Evolutionary conservation across 2,888 invertebrate species (phyloP), one percentile per base, ranked within the genome.

Genomic region (Agriotes lineatus): DNA sequence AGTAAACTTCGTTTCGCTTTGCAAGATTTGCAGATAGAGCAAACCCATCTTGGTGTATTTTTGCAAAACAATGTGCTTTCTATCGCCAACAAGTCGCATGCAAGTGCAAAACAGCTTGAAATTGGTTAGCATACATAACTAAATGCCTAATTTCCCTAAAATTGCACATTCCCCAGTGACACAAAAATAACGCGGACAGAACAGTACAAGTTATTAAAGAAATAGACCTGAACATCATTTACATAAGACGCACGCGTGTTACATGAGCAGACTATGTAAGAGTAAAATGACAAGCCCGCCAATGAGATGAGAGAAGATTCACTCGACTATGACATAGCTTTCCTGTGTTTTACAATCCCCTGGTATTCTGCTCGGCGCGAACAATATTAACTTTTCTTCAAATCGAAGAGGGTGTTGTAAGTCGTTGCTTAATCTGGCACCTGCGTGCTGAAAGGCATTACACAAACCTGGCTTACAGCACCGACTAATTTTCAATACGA

Each of bases 191-290:
- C n/a, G 64, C 54, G 39, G 59, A 58, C 64, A 45, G 18, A 64
- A 59, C 64, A 64, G 58, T 64, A 69, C 52, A 45, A 69, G 64
- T 59, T 69, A 64, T 64, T 69, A 69, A 54, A 64, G 59, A 69
- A 69, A 69, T 63, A 69, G 69, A 69, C 35, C 69, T 56, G 58
- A 64, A 69, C 69, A 64, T 54, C 56, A 64, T 69, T 64, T 69
- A 45, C 64, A 63, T 59, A 60, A 60, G 58, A 63, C 56, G 52
- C 45, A 59, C 45, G 25, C 56, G 22, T 59, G 39, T 69, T 69
- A 60, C 69, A 69, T 52, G 69, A 58, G 45, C 25, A 37, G 54
- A 19, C 30, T 45, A 18, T 54, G 63, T 60, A 59, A 69, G 54
- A 67, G 57, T 50, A 33, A 50, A 58, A 58, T 68, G 67, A 61